Conservation (phyloP, 2,113 vertebrate species). For the Prunella fulvescens region DNA sequence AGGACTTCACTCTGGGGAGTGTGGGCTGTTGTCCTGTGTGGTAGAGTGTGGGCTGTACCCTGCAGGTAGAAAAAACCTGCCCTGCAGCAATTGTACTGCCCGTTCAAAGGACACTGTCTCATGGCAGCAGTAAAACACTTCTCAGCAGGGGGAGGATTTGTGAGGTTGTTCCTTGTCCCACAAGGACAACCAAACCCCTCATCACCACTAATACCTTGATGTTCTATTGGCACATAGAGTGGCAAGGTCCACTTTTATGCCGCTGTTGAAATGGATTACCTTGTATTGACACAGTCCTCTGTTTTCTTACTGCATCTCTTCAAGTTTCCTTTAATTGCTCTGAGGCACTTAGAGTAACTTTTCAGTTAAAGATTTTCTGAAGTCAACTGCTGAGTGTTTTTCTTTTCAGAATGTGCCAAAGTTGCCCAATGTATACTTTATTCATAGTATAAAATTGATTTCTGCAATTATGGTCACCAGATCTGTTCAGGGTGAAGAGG, state of each 20-base stretch:
- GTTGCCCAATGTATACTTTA: neutral
- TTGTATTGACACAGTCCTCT: neutral
- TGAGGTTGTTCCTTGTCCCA: neutral
- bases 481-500: neutral
- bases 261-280: neutral
- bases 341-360: neutral
- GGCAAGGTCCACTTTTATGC: neutral
- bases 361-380: neutral
- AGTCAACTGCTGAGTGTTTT: neutral
- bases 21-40: neutral
- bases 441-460: neutral
- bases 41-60: neutral
- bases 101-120: neutral
- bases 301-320: neutral
- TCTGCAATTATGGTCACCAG: neutral
- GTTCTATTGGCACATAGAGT: neutral
- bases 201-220: neutral
- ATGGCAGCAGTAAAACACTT: neutral
- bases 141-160: fast-evolving
- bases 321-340: neutral
- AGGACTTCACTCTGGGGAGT: neutral
- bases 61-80: neutral
- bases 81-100: neutral
- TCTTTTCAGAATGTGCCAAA: neutral
- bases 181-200: neutral